Evolutionary conservation across 2,888 invertebrate species (phyloP).

Genomic region (Aleiodes alternator): DNA sequence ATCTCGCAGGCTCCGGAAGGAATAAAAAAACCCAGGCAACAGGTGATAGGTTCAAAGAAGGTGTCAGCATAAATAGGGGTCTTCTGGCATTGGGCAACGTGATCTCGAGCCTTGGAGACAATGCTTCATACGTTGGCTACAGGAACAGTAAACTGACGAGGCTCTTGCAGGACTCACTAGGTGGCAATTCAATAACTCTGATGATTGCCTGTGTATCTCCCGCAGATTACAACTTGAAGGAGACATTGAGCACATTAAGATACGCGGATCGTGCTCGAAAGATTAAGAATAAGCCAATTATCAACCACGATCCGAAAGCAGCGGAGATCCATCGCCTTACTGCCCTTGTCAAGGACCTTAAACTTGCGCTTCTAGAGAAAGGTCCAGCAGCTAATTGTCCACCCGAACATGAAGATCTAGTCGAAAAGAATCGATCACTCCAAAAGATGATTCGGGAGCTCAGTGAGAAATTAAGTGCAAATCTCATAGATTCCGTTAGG

Average conservation of each 20-base stretch:
- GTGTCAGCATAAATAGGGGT: constrained; percentile 94
- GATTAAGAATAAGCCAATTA: constrained; percentile 92
- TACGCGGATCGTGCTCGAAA: constrained; percentile 92
- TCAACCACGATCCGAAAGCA: constrained; percentile 88
- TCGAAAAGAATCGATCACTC: constrained; percentile 78
- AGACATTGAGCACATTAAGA: constrained; percentile 91
- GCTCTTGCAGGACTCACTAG: constrained; percentile 93
- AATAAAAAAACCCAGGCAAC: constrained; percentile 93
- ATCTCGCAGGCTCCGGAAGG: constrained; percentile 93
- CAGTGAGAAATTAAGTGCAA: constrained; percentile 81
- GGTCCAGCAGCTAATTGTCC: constrained; percentile 66
- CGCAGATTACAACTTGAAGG: constrained; percentile 90
- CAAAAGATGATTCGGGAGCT: constrained; percentile 81
- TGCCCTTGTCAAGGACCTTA: constrained; percentile 83
- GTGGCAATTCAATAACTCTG: constrained; percentile 94
- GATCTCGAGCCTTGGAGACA: constrained; percentile 92
- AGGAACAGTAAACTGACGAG: constrained; percentile 95
- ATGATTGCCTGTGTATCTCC: constrained; percentile 98
- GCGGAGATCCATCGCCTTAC: constrained; percentile 88
- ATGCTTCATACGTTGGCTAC: constrained; percentile 87
- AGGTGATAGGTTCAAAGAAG: constrained; percentile 92
- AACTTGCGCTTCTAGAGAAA: constrained; percentile 80
- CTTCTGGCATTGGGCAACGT: constrained; percentile 95
- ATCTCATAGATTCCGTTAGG: constrained; percentile 83
- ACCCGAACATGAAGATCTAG: constrained; percentile 77